Evolutionary conservation across 2,113 vertebrate species (phyloP), one percentile per base, ranked within the genome.

Genomic region (Trematomus loennbergii): DNA sequence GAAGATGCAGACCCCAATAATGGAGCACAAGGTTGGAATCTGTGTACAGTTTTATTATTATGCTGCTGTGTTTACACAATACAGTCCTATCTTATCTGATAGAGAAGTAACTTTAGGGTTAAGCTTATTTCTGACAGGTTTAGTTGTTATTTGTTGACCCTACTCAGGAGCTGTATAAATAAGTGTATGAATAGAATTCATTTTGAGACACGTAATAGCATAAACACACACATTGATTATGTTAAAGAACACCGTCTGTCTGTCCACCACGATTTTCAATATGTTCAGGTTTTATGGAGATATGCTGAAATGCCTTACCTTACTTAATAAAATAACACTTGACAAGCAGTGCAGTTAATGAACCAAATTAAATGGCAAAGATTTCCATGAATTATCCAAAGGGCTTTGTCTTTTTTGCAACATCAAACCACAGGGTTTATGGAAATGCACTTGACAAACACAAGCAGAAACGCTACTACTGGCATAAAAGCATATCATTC

Each of bases 1-100:
- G 98, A 98, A 83, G 98, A 95, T 9, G 97, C 95, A 2, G 98
- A 99, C 48, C 95, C 94, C 79, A 99, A 99, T 85, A 98, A 99
- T 65, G 98, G 97, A 86, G 97, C 96, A 57, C 97, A 98, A 95
- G 98, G 98, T 99, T 46, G 91, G 95, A 66, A 22, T 72, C 25
- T 29, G 25, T 29, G 25, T 29, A 25, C 25, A 29, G 25, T 29
- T 29, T 3, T 29, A 29, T 29, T 29, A 29, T 29, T 29, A 29
- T 29, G 25, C 25, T 29, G 25, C 25, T 29, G 25, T n/a, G n/a
- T n/a, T n/a, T n/a, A n/a, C n/a, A n/a, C n/a, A 29, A 29, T 29
- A 29, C 25, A 29, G 25, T 29, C 25, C 25, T 3, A 29, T 29
- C 25, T 29, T 29, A 29, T 29, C 13, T 66, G 50, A 58, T 12